Base-by-base conservation (phyloP, 2,113 vertebrate genomes). In the Mustelus asterias region DNA sequence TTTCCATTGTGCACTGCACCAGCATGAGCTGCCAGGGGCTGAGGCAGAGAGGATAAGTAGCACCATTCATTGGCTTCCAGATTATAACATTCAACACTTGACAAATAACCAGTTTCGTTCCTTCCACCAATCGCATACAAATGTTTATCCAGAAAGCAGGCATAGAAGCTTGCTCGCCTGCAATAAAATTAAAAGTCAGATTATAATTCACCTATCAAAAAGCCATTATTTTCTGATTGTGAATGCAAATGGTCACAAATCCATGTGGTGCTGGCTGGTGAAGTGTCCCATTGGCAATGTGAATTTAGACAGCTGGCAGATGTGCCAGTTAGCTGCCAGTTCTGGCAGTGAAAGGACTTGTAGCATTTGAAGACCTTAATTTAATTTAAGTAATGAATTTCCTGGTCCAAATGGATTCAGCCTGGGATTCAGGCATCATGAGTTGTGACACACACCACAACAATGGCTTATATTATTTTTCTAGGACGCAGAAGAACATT, bases 131-230 rank as follows among this genome's bases (percentile, higher is more conserved):
- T 99, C 95, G 99, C 99, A 0, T 99, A 99, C 96, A 99, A 97
- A 97, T 99, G 99, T 97, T 99, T 99, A 95, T 99, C 99, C 96
- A 99, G 97, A 96, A 98, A 98, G 96, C 99, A 99, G 89, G 99
- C 99, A 0, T 99, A 99, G 98, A 99, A 99, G 97, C 99, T 99
- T 97, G 99, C 99, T 98, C 99, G 99, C 98, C 99, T 99, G 97
- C 96, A 97, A 97, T 96, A 96, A 96, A 96, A 94, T 97, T 26
- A 78, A 48, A 89, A 48, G 78, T 44, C 67, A 76, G 69, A 76
- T 95, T 95, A 70, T 72, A 29, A 54, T 26, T 72, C 22, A 44
- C 37, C 2, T 83, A 83, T 83, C 78, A 41, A n/a, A 83, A 83
- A 22, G 80, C 1, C 37, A 20, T 83, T 44, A 83, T 44, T 83